These are phyloP conservation scores for Sebastes nivosus DNA, from an alignment of 2,797 vertebrate species.

Conservation along the genomic window DNA sequence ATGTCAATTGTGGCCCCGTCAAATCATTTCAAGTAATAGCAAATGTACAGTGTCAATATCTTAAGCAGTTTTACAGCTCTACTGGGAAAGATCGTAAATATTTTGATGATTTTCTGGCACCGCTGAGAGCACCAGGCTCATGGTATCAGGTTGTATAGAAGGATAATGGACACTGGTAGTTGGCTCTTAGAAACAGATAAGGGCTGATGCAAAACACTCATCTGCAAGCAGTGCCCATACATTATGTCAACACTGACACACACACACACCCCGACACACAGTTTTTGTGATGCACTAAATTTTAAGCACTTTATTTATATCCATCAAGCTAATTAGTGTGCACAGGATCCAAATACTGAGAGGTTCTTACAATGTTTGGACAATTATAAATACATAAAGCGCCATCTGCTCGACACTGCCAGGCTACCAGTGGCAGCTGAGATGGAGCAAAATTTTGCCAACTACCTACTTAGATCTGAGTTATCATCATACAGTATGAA, in stretches of 20 bases:
- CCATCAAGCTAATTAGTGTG: slow-evolving; percentile 76
- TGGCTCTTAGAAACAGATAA: slow-evolving; percentile 34
- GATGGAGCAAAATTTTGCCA: slow-evolving; percentile 69
- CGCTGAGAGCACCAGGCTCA: neutral
- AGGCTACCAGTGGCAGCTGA: slow-evolving; percentile 67
- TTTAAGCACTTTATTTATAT: slow-evolving; percentile 73
- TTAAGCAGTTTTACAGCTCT: slow-evolving; percentile 21
- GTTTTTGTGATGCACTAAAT: slow-evolving; percentile 50
- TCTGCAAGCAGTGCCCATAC: slow-evolving; percentile 43
- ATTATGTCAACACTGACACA: slow-evolving; percentile 26
- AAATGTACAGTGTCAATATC: neutral
- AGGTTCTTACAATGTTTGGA: slow-evolving; percentile 79
- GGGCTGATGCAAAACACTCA: slow-evolving; percentile 12
- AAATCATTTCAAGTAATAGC: neutral
- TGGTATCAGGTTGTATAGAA: slow-evolving; percentile 18
- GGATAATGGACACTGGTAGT: slow-evolving; percentile 36
- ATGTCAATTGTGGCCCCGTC: neutral
- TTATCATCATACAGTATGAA: slow-evolving; percentile 56
- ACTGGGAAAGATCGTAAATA: slow-evolving; percentile 28
- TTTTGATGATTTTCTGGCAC: slow-evolving; percentile 47
- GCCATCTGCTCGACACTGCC: slow-evolving; percentile 75
- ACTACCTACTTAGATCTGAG: slow-evolving; percentile 71
- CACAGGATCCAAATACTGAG: slow-evolving; percentile 72
- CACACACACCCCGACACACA: neutral
- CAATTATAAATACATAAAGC: slow-evolving; percentile 81